Conservation (phyloP, 2,797 vertebrate genomes). For the Cygnus olor region DNA sequence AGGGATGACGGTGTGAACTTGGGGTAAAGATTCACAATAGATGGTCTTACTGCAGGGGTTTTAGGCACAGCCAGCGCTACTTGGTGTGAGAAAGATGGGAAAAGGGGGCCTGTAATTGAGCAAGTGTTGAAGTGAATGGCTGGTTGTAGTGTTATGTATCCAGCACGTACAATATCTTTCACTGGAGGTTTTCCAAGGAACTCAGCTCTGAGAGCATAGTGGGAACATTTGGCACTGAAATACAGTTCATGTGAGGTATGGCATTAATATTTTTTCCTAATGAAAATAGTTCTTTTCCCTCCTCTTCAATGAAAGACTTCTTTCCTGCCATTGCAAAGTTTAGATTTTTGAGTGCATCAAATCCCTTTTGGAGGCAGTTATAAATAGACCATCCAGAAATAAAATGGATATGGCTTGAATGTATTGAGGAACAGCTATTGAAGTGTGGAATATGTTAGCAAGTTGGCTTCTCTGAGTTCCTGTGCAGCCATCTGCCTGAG, state of each 20-base stretch:
- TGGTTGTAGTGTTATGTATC: neutral
- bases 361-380: neutral
- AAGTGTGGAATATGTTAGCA: neutral
- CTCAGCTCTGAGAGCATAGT: neutral
- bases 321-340: neutral
- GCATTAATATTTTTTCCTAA: neutral
- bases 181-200: neutral
- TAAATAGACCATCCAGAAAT: neutral
- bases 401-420: neutral
- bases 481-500: neutral
- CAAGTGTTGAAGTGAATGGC: neutral
- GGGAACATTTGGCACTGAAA: neutral
- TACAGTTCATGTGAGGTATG: neutral
- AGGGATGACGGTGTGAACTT: neutral
- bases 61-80: neutral
- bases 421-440: neutral
- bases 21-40: neutral
- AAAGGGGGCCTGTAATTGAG: neutral
- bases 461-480: neutral
- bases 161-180: fast-evolving
- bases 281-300: neutral
- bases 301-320: neutral
- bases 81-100: neutral
- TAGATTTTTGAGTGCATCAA: neutral
- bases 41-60: neutral